These are phyloP conservation scores for Buceros bicornis DNA, from an alignment of 2,797 vertebrate species.

Conservation along the genomic window DNA sequence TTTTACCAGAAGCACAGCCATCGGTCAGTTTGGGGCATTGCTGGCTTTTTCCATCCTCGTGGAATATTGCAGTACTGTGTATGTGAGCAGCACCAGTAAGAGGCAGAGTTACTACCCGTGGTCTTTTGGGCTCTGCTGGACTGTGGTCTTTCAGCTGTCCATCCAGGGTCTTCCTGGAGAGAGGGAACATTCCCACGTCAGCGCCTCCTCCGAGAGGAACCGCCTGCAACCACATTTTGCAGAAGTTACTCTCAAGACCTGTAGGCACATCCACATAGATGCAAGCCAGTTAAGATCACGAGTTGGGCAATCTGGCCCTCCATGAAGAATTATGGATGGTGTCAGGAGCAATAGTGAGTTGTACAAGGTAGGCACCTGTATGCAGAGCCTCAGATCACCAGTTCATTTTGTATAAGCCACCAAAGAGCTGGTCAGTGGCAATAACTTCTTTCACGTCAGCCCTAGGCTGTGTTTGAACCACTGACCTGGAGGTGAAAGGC, in stretches of 20 bases:
- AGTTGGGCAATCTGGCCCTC: neutral
- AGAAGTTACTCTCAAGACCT: neutral
- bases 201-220: neutral
- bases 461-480: neutral
- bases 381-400: neutral
- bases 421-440: neutral
- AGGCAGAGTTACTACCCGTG: rapidly evolving
- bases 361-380: neutral
- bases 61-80: rapidly evolving
- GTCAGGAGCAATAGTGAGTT: neutral
- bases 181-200: neutral
- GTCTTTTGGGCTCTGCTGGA: neutral
- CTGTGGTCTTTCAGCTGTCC: neutral
- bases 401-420: neutral
- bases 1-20: neutral
- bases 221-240: neutral
- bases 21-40: neutral
- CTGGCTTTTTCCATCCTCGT: neutral
- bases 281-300: neutral
- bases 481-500: neutral
- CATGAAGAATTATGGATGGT: rapidly evolving
- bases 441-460: neutral
- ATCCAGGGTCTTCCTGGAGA: neutral
- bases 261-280: neutral
- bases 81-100: neutral